These are phyloP conservation scores for Heliconius charithonia DNA, from an alignment of 2,888 invertebrate genomes.

Conservation along the genomic window DNA sequence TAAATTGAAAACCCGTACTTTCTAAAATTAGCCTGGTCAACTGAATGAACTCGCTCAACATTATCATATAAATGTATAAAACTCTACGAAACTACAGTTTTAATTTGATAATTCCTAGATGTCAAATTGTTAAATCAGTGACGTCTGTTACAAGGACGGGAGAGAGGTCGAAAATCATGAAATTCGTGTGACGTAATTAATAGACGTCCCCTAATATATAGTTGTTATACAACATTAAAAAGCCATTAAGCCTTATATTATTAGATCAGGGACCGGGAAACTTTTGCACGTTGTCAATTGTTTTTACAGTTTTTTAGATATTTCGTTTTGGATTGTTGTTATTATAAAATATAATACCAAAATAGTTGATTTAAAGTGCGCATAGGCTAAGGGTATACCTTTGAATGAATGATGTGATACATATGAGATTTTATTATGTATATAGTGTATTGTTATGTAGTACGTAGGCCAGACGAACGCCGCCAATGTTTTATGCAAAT, in stretches of 20 bases:
- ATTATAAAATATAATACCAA: constrained; percentile 37
- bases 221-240: background rate
- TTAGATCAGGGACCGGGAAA: background rate
- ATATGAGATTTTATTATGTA: constrained; percentile 73
- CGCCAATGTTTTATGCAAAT: constrained; percentile 34
- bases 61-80: background rate
- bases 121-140: background rate
- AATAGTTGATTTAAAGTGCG: constrained; percentile 52
- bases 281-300: constrained; percentile 2
- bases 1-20: too few relatives aligned
- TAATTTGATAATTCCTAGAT: background rate
- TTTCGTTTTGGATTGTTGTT: constrained; percentile 5
- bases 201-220: background rate
- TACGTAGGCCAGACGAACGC: constrained; percentile 53
- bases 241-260: background rate
- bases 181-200: background rate
- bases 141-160: background rate
- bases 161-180: too few relatives aligned
- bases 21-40: background rate
- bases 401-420: constrained; percentile 81
- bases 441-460: constrained; percentile 65
- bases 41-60: background rate
- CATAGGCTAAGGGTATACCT: constrained; percentile 63
- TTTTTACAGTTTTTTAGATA: constrained; percentile 3
- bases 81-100: background rate